These are phyloP conservation scores for Proterorhinus semilunaris DNA, from an alignment of 2,113 vertebrate genomes.

Conservation along the genomic window DNA sequence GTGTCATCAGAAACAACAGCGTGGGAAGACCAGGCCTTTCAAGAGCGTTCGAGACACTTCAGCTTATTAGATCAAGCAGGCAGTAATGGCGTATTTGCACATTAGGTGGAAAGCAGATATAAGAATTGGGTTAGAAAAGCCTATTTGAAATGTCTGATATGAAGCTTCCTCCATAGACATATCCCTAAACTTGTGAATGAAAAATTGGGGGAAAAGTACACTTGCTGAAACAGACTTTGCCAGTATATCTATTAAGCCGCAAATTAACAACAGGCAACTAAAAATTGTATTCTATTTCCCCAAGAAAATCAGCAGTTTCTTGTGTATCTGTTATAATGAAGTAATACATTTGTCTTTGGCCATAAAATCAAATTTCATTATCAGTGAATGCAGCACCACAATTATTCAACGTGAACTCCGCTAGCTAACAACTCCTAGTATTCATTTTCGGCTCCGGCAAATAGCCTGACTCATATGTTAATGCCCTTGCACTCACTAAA, in stretches of 20 bases:
- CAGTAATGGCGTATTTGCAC: constrained; percentile 64
- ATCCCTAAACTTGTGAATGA: too few species aligned
- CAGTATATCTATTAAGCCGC: too few species aligned
- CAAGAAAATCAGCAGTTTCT: background rate
- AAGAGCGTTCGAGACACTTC: constrained; percentile 50
- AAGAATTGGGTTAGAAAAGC: constrained; percentile 29
- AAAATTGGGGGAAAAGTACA: too few species aligned
- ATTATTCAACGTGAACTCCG: constrained; percentile 25
- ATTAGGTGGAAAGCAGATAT: constrained; percentile 47
- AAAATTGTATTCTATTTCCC: background rate
- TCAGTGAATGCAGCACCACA: constrained; percentile 15
- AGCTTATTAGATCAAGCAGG: constrained; percentile 69
- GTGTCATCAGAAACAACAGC: constrained; percentile 40
- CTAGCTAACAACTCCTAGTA: constrained; percentile 20
- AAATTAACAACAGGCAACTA: background rate
- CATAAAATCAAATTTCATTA: too few species aligned
- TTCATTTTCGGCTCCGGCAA: constrained; percentile 27
- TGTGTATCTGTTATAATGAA: background rate
- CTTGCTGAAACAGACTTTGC: too few species aligned
- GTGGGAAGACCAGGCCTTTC: constrained; percentile 46
- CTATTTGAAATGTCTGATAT: constrained; percentile 50
- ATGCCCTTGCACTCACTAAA: constrained; percentile 30
- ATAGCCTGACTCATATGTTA: constrained; percentile 40
- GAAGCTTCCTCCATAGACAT: constrained; percentile 21
- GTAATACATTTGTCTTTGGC: background rate